Evolutionary conservation across 2,797 vertebrate species (phyloP).

Genomic region (Pempheris klunzingeri): DNA sequence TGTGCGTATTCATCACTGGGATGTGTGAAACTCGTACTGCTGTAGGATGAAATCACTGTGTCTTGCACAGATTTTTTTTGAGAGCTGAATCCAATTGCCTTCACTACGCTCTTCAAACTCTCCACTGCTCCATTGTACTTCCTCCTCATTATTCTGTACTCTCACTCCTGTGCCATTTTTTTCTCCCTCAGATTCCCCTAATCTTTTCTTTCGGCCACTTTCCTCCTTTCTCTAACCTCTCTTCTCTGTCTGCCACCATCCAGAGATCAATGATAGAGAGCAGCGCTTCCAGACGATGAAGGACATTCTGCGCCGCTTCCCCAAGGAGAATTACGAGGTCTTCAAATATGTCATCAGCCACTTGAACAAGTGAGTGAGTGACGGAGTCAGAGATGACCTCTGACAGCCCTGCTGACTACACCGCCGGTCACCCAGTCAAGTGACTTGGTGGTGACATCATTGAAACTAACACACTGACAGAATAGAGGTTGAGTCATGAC

Average conservation of each 20-base stretch:
- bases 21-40: constrained; percentile 38
- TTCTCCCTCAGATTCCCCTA: constrained; percentile 30
- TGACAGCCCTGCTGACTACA: constrained; percentile 51
- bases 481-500: constrained; percentile 39
- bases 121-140: constrained; percentile 25
- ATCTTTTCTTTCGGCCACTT: constrained; percentile 44
- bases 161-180: constrained; percentile 40
- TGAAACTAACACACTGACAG: constrained; percentile 1
- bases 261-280: constrained; percentile 95
- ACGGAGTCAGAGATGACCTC: constrained; percentile 36
- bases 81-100: constrained; percentile 54
- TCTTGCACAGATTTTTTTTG: constrained; percentile 33
- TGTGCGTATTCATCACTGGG: constrained; percentile 34
- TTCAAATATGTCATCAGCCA: constrained; percentile 96
- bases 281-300: constrained; percentile 92
- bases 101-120: constrained; percentile 28
- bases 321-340: constrained; percentile 95
- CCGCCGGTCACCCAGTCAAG: constrained; percentile 37
- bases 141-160: constrained; percentile 37
- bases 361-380: constrained; percentile 90
- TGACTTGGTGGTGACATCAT: constrained; percentile 59
- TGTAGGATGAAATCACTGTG: constrained; percentile 51
- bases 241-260: constrained; percentile 43
- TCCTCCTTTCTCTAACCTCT: constrained; percentile 48
- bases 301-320: constrained; percentile 93